Conservation (phyloP, 1,140 invertebrate species). For the Lasioglossum albipes region DNA sequence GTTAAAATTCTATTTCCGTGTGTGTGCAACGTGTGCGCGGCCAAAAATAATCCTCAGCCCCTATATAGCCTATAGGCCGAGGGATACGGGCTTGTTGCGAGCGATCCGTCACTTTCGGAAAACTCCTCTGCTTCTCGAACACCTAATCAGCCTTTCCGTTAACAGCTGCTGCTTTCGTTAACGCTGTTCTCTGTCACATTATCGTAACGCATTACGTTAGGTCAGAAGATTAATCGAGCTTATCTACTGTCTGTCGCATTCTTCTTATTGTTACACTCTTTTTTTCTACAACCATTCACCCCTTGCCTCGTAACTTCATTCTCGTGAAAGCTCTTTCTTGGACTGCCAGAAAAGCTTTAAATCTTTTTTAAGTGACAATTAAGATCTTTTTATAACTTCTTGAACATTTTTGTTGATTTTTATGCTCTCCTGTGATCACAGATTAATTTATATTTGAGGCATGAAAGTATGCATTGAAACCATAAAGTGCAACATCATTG, state of each 20-base stretch:
- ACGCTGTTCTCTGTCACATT: not conserved
- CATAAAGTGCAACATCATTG: no score
- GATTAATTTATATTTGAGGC: no score
- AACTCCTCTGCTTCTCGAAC: not conserved
- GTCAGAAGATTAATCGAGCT: not conserved
- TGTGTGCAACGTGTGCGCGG: slow-evolving; percentile 33
- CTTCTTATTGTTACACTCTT: no score
- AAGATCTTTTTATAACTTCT: no score
- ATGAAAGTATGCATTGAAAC: no score
- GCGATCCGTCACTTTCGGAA: slow-evolving; percentile 30
- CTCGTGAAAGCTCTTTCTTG: no score
- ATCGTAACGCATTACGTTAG: not conserved
- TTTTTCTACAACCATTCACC: no score
- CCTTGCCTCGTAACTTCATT: no score
- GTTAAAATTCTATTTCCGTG: slow-evolving; percentile 43
- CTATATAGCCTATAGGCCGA: slow-evolving; percentile 32
- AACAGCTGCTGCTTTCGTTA: not conserved
- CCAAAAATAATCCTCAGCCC: slow-evolving; percentile 45
- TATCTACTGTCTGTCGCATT: not conserved
- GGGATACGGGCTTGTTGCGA: not conserved
- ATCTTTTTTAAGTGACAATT: no score
- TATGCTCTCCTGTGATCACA: no score
- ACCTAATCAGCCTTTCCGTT: not conserved
- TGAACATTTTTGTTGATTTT: no score
- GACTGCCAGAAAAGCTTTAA: no score